phyloP scores from a whole-genome alignment of 2,797 vertebrate species.

The Spatula clypeata region DNA sequence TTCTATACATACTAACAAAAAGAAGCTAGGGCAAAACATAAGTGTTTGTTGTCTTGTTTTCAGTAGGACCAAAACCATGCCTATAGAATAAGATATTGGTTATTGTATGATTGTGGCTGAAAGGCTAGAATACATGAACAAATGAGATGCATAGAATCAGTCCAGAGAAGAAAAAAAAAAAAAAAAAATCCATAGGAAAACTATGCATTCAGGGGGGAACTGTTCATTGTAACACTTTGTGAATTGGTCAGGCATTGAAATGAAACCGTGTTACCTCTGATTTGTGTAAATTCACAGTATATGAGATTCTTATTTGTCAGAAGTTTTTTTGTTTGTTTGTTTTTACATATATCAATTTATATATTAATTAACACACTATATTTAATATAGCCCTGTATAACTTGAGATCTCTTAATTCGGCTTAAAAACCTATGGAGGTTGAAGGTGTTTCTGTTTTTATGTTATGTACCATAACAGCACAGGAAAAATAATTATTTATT shows the following conservation, averaged over 20 bases:
- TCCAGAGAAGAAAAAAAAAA: not conserved
- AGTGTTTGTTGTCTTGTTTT: not conserved
- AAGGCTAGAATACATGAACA: rapidly evolving
- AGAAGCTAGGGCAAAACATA: not conserved
- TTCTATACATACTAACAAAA: not conserved
- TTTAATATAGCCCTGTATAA: not conserved
- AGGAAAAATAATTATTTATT: not conserved
- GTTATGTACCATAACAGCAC: rapidly evolving
- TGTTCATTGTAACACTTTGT: not conserved
- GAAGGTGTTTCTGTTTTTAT: not conserved
- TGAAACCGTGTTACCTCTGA: not conserved
- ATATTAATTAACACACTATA: not conserved
- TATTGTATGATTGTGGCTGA: not conserved
- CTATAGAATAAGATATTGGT: not conserved
- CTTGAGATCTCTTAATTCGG: not conserved
- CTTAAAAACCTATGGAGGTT: not conserved
- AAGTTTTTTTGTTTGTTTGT: not conserved
- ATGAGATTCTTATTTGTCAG: not conserved
- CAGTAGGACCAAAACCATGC: not conserved
- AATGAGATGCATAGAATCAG: not conserved
- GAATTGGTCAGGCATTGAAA: not conserved
- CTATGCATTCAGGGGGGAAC: not conserved
- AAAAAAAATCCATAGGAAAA: not conserved
- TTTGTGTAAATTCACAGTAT: not conserved
- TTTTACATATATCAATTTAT: no score